These are phyloP conservation scores for Halcyon leucocephala DNA, from an alignment of 2,797 vertebrate genomes.

Conservation along the genomic window DNA sequence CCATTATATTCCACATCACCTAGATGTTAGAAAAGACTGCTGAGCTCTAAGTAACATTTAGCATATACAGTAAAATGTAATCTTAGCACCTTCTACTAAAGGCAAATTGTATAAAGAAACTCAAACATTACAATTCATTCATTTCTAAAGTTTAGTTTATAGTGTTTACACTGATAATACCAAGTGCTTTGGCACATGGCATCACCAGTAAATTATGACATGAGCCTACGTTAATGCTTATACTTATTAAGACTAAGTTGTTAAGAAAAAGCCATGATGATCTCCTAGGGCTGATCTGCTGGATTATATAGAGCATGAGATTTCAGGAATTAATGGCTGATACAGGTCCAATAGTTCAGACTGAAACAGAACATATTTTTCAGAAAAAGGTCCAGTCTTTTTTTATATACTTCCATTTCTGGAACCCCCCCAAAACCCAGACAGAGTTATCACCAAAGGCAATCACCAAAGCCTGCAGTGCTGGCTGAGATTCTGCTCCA, in stretches of 20 bases:
- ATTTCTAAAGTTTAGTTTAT: not conserved
- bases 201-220: not conserved
- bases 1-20: not conserved
- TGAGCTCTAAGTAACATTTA: not conserved
- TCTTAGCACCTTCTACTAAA: not conserved
- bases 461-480: not conserved
- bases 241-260: not conserved
- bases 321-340: not conserved
- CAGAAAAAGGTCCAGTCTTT: not conserved
- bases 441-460: not conserved
- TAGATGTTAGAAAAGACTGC: not conserved
- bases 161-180: not conserved
- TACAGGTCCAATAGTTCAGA: not conserved
- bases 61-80: not conserved
- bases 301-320: not conserved
- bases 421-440: not conserved
- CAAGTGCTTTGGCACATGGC: not conserved
- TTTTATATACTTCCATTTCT: not conserved
- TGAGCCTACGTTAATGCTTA: not conserved
- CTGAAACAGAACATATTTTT: not conserved
- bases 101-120: not conserved
- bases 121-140: not conserved
- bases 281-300: not conserved
- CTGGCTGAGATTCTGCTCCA: not conserved
- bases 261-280: not conserved